Conservation (phyloP, 2,113 vertebrate genomes). For the Sterna hirundo region DNA sequence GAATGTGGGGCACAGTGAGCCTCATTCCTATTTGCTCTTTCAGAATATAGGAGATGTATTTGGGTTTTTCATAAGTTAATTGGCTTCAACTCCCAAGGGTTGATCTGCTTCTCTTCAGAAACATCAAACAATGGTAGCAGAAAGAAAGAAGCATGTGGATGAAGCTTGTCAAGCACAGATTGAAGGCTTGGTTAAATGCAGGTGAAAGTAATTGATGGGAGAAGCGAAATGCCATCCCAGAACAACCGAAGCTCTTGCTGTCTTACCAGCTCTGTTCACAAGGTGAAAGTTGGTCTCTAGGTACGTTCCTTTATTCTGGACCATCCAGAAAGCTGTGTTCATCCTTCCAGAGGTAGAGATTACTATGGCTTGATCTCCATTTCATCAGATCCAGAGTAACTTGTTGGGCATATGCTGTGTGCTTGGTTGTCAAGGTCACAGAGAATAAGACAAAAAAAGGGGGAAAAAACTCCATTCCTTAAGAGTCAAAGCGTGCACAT, state of each 20-base stretch:
- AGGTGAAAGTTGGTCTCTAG: background rate
- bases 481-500: background rate
- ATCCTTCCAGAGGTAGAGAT: background rate
- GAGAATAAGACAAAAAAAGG: background rate
- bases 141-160: background rate
- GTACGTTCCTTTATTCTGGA: background rate
- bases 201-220: background rate
- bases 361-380: background rate
- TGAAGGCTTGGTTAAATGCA: background rate
- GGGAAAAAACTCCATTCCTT: background rate
- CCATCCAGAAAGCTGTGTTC: background rate
- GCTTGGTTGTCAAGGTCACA: background rate
- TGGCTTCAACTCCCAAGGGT: background rate
- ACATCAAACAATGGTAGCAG: background rate
- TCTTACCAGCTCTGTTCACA: background rate
- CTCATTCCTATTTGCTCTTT: background rate
- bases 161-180: background rate
- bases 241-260: background rate
- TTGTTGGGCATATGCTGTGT: background rate
- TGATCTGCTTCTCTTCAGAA: background rate
- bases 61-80: conserved; percentile 23
- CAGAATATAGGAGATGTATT: conserved; percentile 1
- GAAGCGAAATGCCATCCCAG: background rate
- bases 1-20: background rate
- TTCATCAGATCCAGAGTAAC: background rate